Evolutionary conservation across 2,113 vertebrate species (phyloP).

Genomic region (human (Homo sapiens)): DNA sequence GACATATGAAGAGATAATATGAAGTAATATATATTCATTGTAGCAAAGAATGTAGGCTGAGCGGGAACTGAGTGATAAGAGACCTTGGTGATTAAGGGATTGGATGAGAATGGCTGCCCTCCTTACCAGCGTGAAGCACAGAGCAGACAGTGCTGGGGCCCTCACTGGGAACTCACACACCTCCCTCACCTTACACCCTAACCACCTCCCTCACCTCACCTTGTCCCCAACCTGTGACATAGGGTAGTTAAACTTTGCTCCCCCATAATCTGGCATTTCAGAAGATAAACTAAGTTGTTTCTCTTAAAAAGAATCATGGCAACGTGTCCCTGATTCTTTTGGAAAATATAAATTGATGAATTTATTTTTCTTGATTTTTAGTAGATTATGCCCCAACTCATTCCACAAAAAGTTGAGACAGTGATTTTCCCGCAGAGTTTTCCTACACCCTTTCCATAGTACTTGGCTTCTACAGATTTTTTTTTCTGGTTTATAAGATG

Average conservation of each 20-base stretch:
- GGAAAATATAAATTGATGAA: background rate
- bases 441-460: background rate
- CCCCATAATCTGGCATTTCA: background rate
- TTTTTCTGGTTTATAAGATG: background rate
- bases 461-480: background rate
- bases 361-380: background rate
- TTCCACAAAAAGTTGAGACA: background rate
- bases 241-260: background rate
- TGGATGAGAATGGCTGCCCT: background rate
- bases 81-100: background rate
- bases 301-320: background rate
- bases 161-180: rapidly evolving
- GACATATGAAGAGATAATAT: background rate
- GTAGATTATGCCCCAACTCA: background rate
- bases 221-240: rapidly evolving
- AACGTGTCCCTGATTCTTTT: background rate
- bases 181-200: background rate
- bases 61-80: background rate
- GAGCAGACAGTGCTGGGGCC: rapidly evolving
- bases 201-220: too few species aligned
- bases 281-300: background rate
- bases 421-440: background rate
- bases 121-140: background rate
- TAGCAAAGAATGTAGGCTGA: background rate
- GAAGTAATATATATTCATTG: background rate